Conservation (phyloP, 2,797 vertebrate species). For the Microctenopoma stevenorrisi region DNA sequence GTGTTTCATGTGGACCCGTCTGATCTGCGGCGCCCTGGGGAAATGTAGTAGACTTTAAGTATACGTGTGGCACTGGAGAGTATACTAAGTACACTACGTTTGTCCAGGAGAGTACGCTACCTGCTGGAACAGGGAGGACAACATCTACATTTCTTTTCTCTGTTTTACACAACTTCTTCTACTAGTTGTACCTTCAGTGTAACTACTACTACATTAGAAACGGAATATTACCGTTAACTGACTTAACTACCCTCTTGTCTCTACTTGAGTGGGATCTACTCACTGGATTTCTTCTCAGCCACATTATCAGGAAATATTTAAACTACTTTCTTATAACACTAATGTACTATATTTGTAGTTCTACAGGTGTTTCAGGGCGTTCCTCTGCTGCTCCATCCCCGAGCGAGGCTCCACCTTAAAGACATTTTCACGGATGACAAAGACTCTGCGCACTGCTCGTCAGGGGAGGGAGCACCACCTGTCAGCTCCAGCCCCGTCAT, state of each 20-base stretch:
- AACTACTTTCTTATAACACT: neutral
- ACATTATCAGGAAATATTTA: too few species aligned
- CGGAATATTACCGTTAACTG: too few species aligned
- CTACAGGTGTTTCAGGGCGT: slow-evolving; percentile 83
- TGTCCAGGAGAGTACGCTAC: slow-evolving; percentile 74
- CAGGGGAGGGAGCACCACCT: slow-evolving; percentile 50
- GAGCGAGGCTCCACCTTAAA: slow-evolving; percentile 72
- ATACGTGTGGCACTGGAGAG: slow-evolving; percentile 79
- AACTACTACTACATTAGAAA: too few species aligned
- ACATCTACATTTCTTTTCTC: neutral
- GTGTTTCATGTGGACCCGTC: slow-evolving; percentile 18
- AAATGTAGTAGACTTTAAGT: slow-evolving; percentile 87
- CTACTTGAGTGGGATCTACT: too few species aligned
- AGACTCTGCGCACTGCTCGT: slow-evolving; percentile 62
- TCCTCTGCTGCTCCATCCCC: slow-evolving; percentile 73
- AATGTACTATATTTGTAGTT: slow-evolving; percentile 70
- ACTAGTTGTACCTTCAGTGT: too few species aligned
- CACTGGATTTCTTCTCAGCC: too few species aligned
- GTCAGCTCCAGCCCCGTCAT: slow-evolving; percentile 42
- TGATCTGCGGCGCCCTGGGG: slow-evolving; percentile 70
- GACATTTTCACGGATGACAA: slow-evolving; percentile 77
- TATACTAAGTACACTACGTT: slow-evolving; percentile 89
- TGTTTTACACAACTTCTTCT: neutral
- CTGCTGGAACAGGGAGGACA: slow-evolving; percentile 18
- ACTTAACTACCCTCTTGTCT: too few species aligned